phyloP scores from a whole-genome alignment of 1,140 invertebrate species.

The Neodiprion fabricii region DNA sequence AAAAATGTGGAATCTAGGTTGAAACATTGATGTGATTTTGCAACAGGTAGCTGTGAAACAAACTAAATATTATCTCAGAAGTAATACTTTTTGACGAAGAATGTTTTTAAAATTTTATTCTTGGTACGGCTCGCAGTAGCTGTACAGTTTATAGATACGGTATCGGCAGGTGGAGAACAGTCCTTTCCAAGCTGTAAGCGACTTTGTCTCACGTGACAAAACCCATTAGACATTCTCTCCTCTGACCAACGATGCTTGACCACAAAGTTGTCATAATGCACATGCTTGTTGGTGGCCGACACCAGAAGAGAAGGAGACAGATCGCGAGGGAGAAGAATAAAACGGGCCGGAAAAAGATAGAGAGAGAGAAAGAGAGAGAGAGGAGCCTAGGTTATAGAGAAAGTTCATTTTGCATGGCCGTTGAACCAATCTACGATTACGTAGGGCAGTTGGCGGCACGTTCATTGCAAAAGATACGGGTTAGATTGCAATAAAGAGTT shows the following conservation, averaged over 20 bases:
- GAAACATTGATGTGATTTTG: too few relatives aligned
- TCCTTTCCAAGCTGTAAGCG: background rate
- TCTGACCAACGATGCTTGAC: background rate
- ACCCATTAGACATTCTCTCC: background rate
- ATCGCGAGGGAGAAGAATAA: background rate
- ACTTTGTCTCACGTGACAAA: background rate
- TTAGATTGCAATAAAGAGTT: background rate
- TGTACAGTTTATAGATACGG: background rate
- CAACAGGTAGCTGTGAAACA: too few relatives aligned
- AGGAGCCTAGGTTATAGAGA: constrained; percentile 32
- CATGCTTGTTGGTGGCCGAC: background rate
- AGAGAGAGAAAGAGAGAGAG: too few relatives aligned
- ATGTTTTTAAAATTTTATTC: background rate
- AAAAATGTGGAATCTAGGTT: too few relatives aligned
- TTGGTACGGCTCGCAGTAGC: background rate
- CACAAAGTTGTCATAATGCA: background rate
- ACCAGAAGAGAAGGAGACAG: too few relatives aligned
- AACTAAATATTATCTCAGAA: too few relatives aligned
- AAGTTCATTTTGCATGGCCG: constrained; percentile 59
- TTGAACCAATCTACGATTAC: constrained; percentile 55
- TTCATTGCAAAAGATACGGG: background rate
- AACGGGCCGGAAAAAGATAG: background rate
- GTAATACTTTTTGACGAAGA: too few relatives aligned
- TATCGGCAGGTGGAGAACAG: too few relatives aligned
- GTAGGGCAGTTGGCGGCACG: constrained; percentile 28